A percentile compares a stretch with the other conserved stretches of the same genome.
These are phyloP conservation scores for Metaphire vulgaris DNA, from an alignment of 1,140 invertebrate genomes.

Conservation along the genomic window DNA sequence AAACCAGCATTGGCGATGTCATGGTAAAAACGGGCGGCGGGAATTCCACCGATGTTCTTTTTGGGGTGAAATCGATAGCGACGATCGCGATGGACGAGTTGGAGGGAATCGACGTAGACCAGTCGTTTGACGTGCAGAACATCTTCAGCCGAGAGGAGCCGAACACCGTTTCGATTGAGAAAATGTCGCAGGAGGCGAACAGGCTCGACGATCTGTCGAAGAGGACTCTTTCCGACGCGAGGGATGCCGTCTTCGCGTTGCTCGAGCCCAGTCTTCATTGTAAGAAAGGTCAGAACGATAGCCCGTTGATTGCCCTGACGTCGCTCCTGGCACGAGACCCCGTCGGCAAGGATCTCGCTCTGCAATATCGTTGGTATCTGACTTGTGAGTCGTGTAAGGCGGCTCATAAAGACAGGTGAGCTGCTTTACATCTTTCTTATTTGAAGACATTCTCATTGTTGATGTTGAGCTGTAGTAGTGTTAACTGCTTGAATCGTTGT, in stretches of 20 bases:
- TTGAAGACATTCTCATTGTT: neutral
- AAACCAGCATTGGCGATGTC: conserved; percentile 17
- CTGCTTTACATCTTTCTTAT: neutral
- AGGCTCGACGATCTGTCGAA: conserved; percentile 26
- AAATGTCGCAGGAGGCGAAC: neutral
- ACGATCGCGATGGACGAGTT: neutral
- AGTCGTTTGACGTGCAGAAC: neutral
- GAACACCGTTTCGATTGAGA: neutral
- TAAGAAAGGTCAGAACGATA: conserved; percentile 44
- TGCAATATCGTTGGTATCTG: conserved; percentile 36
- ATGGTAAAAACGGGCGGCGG: conserved; percentile 14
- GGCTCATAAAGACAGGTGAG: conserved; percentile 16
- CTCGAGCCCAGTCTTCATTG: conserved; percentile 41
- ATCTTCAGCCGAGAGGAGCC: neutral
- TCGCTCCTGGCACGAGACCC: conserved; percentile 34
- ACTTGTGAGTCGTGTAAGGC: conserved; percentile 3
- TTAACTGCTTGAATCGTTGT: no score
- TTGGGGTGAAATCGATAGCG: neutral
- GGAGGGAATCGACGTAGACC: neutral
- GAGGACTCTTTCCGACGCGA: conserved; percentile 36
- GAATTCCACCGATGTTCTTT: neutral
- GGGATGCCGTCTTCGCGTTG: conserved; percentile 40
- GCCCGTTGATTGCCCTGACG: conserved; percentile 45
- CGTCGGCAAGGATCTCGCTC: conserved; percentile 36
- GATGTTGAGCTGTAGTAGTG: no score